Evolutionary conservation across 2,888 invertebrate species (phyloP).

Genomic region (Dioctria rufipes): DNA sequence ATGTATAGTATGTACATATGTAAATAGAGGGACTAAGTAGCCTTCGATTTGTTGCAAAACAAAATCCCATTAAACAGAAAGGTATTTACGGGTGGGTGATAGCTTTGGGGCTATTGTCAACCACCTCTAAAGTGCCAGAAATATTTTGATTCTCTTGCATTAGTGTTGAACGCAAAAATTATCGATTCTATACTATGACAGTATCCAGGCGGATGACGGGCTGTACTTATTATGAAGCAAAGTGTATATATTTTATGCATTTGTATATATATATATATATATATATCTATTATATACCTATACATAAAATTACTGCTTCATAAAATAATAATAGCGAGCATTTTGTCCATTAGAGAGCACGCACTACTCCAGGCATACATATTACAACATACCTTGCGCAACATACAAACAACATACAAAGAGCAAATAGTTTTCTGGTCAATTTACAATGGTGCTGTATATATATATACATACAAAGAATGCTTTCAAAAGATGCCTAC

Average conservation of each 20-base stretch:
- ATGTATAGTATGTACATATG: too few relatives aligned
- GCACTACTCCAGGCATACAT: too few relatives aligned
- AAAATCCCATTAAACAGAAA: too few relatives aligned
- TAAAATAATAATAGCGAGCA: slow-evolving; percentile 45
- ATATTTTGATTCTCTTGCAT: background rate
- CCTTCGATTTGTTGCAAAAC: too few relatives aligned
- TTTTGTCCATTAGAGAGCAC: slow-evolving; percentile 27
- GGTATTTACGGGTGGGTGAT: too few relatives aligned
- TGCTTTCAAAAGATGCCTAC: slow-evolving; percentile 4
- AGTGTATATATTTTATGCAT: too few relatives aligned
- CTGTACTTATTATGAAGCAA: too few relatives aligned
- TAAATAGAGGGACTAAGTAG: too few relatives aligned
- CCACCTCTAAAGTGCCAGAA: background rate
- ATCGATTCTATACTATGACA: slow-evolving; percentile 9
- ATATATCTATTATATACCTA: too few relatives aligned
- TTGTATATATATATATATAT: too few relatives aligned
- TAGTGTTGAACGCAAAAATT: slow-evolving; percentile 28
- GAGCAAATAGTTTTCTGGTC: slow-evolving; percentile 45
- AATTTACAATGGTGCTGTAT: background rate
- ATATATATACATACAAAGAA: background rate
- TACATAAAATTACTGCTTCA: background rate
- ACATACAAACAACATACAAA: background rate
- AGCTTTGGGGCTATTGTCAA: too few relatives aligned
- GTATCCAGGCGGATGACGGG: background rate
- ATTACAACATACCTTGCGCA: too few relatives aligned